These are phyloP conservation scores for Megalops cyprinoides DNA, from an alignment of 2,797 vertebrate species.

Conservation along the genomic window DNA sequence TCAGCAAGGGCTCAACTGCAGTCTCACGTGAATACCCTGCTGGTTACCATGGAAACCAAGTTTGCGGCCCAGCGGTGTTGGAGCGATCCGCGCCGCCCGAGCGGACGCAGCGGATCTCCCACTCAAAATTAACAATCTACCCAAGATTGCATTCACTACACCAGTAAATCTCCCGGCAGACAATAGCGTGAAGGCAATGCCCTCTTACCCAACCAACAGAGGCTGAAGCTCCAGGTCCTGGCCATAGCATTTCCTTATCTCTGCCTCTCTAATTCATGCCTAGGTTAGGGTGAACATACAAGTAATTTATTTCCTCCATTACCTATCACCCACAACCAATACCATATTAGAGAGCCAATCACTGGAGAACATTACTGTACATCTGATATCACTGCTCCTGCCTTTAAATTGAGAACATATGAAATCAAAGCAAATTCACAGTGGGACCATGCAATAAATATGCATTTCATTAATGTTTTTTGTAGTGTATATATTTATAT, in stretches of 20 bases:
- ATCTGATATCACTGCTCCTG: neutral
- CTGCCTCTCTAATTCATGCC: neutral
- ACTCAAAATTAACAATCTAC: constrained; percentile 4
- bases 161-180: neutral
- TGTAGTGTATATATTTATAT: neutral
- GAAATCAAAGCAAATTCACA: no score
- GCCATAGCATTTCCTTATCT: neutral
- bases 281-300: neutral
- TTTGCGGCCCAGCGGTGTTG: constrained; percentile 20
- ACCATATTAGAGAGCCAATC: neutral
- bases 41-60: constrained; percentile 56
- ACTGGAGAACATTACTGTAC: neutral
- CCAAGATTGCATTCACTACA: neutral
- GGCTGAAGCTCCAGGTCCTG: neutral
- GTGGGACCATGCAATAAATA: no score
- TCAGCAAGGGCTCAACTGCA: constrained; percentile 28
- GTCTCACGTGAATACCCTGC: constrained; percentile 27
- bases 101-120: neutral
- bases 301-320: neutral
- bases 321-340: neutral
- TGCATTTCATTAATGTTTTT: no score
- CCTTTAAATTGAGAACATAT: neutral
- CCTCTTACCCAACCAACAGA: neutral
- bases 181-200: neutral
- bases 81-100: constrained; percentile 23